These are phyloP conservation scores for Hirtodrosophila alboralis DNA, from an alignment of 2,888 invertebrate genomes.

Conservation along the genomic window DNA sequence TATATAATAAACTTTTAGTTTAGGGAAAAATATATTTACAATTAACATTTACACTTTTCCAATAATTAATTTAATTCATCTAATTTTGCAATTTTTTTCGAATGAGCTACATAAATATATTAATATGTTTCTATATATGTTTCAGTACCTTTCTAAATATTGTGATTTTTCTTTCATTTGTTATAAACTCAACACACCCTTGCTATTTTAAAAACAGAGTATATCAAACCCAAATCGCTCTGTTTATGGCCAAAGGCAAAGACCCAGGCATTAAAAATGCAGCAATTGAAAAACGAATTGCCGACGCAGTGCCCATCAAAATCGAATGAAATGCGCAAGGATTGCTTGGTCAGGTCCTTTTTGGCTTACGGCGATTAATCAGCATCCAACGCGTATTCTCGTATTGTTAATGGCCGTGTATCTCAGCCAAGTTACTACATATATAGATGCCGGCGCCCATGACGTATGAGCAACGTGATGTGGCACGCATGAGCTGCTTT, in stretches of 20 bases:
- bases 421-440: conserved; percentile 24
- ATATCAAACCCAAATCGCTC: conserved; percentile 9
- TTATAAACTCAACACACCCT: neutral
- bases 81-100: too few species aligned
- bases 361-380: conserved; percentile 61
- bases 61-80: too few species aligned
- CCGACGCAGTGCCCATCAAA: conserved; percentile 65
- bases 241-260: conserved; percentile 41
- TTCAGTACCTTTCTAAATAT: too few species aligned
- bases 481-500: conserved; percentile 36
- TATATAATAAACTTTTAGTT: too few species aligned
- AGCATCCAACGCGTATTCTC: conserved; percentile 26
- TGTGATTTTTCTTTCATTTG: neutral
- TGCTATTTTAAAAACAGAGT: conserved; percentile 5
- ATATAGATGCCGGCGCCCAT: conserved; percentile 39
- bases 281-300: conserved; percentile 75
- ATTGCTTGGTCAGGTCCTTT: neutral
- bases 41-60: too few species aligned
- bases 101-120: too few species aligned
- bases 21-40: too few species aligned
- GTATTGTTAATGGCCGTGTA: conserved; percentile 44
- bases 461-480: conserved; percentile 53
- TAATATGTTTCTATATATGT: too few species aligned
- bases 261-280: conserved; percentile 68
- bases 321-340: conserved; percentile 56